A percentile compares a stretch with the other conserved stretches of the same genome.
Conservation (phyloP, 2,797 vertebrate genomes). For the Nasua narica region DNA sequence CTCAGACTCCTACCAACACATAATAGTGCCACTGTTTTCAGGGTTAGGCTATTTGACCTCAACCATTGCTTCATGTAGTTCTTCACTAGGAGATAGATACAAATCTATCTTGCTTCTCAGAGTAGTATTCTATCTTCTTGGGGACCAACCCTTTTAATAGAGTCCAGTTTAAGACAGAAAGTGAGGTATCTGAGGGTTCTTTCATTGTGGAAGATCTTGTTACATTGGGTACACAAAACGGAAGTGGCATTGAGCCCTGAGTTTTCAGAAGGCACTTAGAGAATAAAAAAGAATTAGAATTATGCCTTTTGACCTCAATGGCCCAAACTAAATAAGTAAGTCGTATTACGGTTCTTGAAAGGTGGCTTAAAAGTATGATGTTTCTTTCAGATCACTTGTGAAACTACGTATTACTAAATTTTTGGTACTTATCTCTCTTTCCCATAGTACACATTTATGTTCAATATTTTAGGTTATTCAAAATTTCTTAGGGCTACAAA, state of each 20-base stretch:
- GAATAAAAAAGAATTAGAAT: not conserved
- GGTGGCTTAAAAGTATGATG: not conserved
- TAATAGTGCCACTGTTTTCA: not conserved
- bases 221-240: not conserved
- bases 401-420: not conserved
- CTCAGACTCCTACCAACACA: not conserved
- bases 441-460: not conserved
- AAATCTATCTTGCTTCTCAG: not conserved
- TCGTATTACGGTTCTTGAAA: not conserved
- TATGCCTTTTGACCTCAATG: not conserved
- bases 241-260: not conserved
- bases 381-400: not conserved
- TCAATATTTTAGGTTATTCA: not conserved
- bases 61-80: not conserved
- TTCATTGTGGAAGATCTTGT: not conserved
- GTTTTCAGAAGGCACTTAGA: not conserved
- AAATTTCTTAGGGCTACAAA: not conserved
- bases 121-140: not conserved
- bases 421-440: not conserved
- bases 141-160: not conserved
- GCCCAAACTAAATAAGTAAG: not conserved
- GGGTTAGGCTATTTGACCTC: not conserved
- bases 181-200: not conserved
- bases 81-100: not conserved
- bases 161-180: not conserved